Base-by-base conservation (phyloP, 2,888 invertebrate species). In the Aphidius colemani region DNA sequence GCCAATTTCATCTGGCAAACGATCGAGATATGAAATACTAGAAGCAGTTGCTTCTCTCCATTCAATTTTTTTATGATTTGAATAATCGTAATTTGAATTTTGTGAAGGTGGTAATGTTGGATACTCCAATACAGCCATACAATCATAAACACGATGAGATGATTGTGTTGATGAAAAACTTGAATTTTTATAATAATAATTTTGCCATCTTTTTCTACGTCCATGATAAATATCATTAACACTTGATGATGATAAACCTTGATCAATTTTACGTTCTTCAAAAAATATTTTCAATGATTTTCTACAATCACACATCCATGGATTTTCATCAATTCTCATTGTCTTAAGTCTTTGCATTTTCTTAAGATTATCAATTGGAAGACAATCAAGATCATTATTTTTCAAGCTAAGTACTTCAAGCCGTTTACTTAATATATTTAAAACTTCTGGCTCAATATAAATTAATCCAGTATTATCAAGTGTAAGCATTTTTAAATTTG, bases 361-460 rank as follows among this genome's bases (percentile, higher is more conserved):
- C 1, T 59, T 44, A 8, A 78, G 60, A 7, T 73, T 70, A 11
- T 77, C 72, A 41, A 69, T 68, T 40, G 76, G 71, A 18, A 78
- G 62, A 58, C 78, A 78, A 67, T 76, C 74, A 13, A 78, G 69
- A 62, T 77, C 77, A 55, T 78, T 78, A 55, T 77, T 74, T 43
- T 74, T 71, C 50, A 78, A 53, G 18, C 72, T 74, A 9, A 78
- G 65, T 2, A 65, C 70, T 59, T 76, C 74, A n/a, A 78, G 65
- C 11, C 41, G 67, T 1, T 65, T 66, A 13, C 70, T 41, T 5
- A 70, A 44, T 44, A 56, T 43, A 11, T 68, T 67, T 43, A 76
- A 77, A 1, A 71, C 69, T 9, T 72, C 69, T 1, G 75, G 71
- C 51, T 78, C 78, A 48, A 78, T 66, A 60, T 78, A 72, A 7